Base-by-base conservation (phyloP, 2,888 invertebrate species). In the Andricus quercusramuli region DNA sequence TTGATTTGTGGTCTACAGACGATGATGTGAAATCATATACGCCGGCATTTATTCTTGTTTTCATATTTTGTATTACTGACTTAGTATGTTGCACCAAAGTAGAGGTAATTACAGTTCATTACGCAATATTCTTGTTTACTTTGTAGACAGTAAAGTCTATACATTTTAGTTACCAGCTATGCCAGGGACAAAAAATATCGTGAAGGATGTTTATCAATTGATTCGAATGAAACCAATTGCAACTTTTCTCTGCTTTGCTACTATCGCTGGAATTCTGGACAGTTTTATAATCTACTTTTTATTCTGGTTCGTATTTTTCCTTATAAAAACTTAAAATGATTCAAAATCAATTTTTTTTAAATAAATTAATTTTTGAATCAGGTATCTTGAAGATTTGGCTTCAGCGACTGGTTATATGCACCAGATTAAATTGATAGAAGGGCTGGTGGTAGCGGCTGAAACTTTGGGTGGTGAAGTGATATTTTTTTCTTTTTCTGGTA, bases 241-340 rank as follows among this genome's bases (percentile, higher is more conserved):
- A 0, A 94, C 95, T 15, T 97, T 97, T 91, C 93, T 97, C 22
- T 90, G 94, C 0, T 97, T 97, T 90, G 96, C 97, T 0, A 95
- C 96, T 0, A 94, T 97, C 15, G 96, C 96, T 0, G 97, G 97
- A 0, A 95, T 96, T 0, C 94, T 97, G 44, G 97, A 97, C 87
- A 96, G 97, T 77, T 97, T 97, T 91, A 95, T 97, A 78, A 96
- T 97, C 22, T 97, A 96, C 88, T 97, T 96, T 87, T 94, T 97
- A 93, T 97, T 97, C 90, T 97, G 97, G 96, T 96, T 88, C 93
- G 94, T 91, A 22, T 62, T 62, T 62, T 56, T 9, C 9, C 2
- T 3, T 3, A n/a, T 9, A n/a, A n/a, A 56, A 56, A 0, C 37
- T n/a, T 59, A 15, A 62, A 62, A 62, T 15, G 11, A 62, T 62